A percentile compares a stretch with the other conserved stretches of the same genome.
These are phyloP conservation scores for Cyanocitta stelleri DNA, from an alignment of 2,113 vertebrate species.

Conservation along the genomic window DNA sequence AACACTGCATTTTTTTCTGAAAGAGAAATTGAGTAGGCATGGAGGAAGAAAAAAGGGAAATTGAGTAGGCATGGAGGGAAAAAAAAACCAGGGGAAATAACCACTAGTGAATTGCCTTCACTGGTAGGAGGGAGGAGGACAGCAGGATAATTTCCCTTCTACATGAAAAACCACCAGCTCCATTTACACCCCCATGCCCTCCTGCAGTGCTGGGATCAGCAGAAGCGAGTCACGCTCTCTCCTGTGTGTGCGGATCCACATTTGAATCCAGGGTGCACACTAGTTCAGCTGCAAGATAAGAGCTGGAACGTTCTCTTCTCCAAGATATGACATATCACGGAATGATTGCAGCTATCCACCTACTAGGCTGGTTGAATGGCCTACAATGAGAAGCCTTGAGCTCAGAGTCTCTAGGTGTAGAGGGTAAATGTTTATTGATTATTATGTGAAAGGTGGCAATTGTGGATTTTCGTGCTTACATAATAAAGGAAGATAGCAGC, in stretches of 20 bases:
- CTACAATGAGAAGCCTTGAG: neutral
- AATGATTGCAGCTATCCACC: neutral
- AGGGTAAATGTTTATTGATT: neutral
- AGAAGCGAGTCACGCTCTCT: neutral
- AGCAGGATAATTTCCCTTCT: neutral
- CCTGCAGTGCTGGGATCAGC: neutral
- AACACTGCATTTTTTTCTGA: neutral
- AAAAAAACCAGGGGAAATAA: rapidly evolving
- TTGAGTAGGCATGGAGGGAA: neutral
- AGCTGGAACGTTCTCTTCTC: neutral
- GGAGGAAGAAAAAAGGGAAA: neutral
- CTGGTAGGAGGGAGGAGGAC: neutral
- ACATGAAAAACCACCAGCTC: neutral
- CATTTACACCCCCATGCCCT: neutral
- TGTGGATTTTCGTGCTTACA: neutral
- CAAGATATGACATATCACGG: neutral
- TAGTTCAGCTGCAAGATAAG: neutral
- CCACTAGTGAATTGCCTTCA: neutral
- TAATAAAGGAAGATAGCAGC: neutral
- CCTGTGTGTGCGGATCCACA: rapidly evolving
- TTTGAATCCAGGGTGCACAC: neutral
- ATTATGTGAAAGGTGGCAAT: neutral
- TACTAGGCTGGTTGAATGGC: neutral
- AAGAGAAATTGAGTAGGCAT: neutral
- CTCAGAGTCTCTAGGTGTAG: neutral